Base-by-base conservation (phyloP, 1,140 invertebrate genomes). In the Drosophila takahashii region DNA sequence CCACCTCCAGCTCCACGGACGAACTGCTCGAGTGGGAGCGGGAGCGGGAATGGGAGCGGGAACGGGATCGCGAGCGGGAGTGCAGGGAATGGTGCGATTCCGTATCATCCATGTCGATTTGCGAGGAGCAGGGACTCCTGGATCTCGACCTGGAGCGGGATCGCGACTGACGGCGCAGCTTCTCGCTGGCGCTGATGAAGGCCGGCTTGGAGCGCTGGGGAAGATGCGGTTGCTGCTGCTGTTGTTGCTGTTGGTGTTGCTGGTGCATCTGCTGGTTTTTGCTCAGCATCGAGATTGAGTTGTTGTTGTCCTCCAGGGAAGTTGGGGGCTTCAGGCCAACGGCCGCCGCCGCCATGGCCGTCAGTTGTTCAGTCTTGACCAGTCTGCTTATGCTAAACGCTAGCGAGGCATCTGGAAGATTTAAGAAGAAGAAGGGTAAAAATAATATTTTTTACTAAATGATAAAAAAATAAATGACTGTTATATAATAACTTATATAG, bases 331-430 rank as follows among this genome's bases (percentile, higher is more conserved):
- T 85, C 13, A 91, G 54, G 15, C 69, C 78, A 15, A 64, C 67
- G 52, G 69, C 62, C 66, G 45, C 48, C 15, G 80, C 71, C 41
- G 72, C 69, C 37, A 95, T 93, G 44, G 95, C 93, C 48, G 93
- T 93, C 77, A 94, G 93, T 72, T 94, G 94, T 37, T 94, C 86
- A 77, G 90, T 81, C 77, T 91, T 93, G 48, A 96, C 94, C 66
- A 96, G 91, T 73, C 95, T 93, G 91, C 93, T 95, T 75, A 96
- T 94, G 48, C 95, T 95, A 81, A 96, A 96, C 79, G 95, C 95
- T 65, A 96, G 95, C 77, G 94, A 42, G n/a, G 79, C 94, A 78
- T 95, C 95, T 96, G 94, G 3, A 86, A 77, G 34, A 11, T 22
- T 0, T 39, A 29, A 18, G 11, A 11, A 11, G 45, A 7, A 27